Percentiles rank a stretch among this genome's conserved stretches.
Evolutionary conservation across 2,113 vertebrate genomes (phyloP).

Genomic region (Mobula hypostoma): DNA sequence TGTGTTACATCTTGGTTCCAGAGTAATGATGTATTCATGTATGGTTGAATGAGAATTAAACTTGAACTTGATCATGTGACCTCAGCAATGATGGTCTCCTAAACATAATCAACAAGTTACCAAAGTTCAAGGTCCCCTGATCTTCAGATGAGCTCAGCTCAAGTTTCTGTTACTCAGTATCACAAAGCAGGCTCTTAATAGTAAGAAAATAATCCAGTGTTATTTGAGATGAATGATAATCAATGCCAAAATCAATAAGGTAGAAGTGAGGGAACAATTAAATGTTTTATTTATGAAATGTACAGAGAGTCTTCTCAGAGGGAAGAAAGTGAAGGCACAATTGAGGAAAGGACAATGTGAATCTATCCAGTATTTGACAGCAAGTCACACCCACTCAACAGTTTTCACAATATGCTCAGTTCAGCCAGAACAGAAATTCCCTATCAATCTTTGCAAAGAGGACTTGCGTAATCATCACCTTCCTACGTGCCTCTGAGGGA

Average conservation of each 20-base stretch:
- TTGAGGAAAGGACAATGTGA: background rate
- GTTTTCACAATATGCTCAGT: background rate
- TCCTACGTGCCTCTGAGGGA: no score
- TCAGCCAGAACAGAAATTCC: background rate
- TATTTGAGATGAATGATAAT: background rate
- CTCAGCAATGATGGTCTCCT: background rate
- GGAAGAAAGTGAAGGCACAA: background rate
- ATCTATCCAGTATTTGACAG: background rate
- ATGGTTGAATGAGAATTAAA: no score
- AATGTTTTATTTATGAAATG: slow-evolving; percentile 30
- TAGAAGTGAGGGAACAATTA: background rate
- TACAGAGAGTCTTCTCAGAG: slow-evolving; percentile 26
- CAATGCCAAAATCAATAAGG: background rate
- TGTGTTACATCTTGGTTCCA: no score
- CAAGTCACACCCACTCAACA: background rate
- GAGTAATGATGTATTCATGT: no score
- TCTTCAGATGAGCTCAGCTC: background rate
- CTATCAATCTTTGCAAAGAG: background rate
- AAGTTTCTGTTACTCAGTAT: background rate
- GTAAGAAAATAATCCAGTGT: background rate
- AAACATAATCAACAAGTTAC: background rate
- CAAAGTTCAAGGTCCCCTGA: background rate
- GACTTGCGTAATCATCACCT: background rate
- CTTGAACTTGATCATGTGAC: background rate
- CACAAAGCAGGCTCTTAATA: background rate